Conservation (phyloP, 1,140 invertebrate genomes). For the Drosophila neocordata region DNA sequence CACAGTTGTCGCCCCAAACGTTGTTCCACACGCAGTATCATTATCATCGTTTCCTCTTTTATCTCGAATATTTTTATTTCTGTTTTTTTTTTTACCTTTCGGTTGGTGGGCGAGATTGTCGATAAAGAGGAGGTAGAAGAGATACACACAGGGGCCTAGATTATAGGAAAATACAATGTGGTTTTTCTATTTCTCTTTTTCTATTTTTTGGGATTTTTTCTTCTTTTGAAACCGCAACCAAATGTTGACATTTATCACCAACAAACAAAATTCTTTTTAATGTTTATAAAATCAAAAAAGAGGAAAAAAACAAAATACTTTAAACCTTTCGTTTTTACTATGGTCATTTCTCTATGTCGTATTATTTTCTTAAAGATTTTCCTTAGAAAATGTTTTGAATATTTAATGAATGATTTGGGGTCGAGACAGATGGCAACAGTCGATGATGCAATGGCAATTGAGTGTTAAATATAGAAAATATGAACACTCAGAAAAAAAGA, state of each 20-base stretch:
- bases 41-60: slow-evolving; percentile 34
- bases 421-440: background rate
- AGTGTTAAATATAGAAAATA: slow-evolving; percentile 56
- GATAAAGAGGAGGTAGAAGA: background rate
- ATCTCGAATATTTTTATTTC: slow-evolving; percentile 17
- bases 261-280: slow-evolving; percentile 4
- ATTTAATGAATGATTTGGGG: slow-evolving; percentile 19
- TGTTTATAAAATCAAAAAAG: slow-evolving; percentile 1
- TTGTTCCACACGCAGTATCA: slow-evolving; percentile 34
- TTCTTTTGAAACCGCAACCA: background rate
- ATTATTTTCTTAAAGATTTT: background rate
- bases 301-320: background rate
- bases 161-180: background rate
- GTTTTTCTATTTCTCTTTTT: background rate
- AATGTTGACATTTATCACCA: slow-evolving; percentile 7
- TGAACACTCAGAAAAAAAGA: background rate
- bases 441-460: slow-evolving; percentile 49
- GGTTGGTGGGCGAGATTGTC: slow-evolving; percentile 23
- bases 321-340: background rate
- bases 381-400: background rate
- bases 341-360: background rate
- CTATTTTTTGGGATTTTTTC: background rate
- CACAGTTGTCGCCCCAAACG: no score
- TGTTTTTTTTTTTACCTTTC: slow-evolving; percentile 9
- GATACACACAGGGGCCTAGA: background rate